A percentile compares a stretch with the other conserved stretches of the same genome.
phyloP scores from a whole-genome alignment of 2,113 vertebrate species.

The Crypturellus undulatus region DNA sequence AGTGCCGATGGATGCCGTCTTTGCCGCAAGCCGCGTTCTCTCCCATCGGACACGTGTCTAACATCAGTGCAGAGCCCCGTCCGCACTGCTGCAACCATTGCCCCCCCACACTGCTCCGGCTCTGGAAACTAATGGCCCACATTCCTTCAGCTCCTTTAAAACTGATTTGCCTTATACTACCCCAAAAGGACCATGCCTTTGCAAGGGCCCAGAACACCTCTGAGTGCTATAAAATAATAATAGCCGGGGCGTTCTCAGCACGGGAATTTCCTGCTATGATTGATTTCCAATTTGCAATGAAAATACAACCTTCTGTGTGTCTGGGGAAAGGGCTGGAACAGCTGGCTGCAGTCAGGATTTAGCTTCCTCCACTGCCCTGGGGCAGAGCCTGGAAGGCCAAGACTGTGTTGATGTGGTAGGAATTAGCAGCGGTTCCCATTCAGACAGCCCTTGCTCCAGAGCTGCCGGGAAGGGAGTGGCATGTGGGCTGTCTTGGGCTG shows the following conservation, averaged over 20 bases:
- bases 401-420: background rate
- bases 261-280: conserved; percentile 51
- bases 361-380: accelerated
- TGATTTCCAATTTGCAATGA: conserved; percentile 54
- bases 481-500: too few relatives aligned
- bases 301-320: background rate
- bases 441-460: background rate
- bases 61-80: background rate
- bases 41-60: background rate
- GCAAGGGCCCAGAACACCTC: conserved; percentile 25
- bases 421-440: background rate
- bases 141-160: conserved; percentile 18
- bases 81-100: background rate
- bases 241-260: conserved; percentile 20
- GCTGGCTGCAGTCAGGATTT: background rate
- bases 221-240: conserved; percentile 31
- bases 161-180: background rate
- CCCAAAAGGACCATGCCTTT: background rate
- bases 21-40: background rate
- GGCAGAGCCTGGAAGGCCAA: accelerated
- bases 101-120: background rate
- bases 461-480: background rate
- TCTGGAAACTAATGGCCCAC: background rate
- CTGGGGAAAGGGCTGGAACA: background rate
- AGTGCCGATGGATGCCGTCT: background rate